A percentile compares a stretch with the other conserved stretches of the same genome.
Conservation (phyloP, 1,140 invertebrate species). For the Sycophaga agraensis region DNA sequence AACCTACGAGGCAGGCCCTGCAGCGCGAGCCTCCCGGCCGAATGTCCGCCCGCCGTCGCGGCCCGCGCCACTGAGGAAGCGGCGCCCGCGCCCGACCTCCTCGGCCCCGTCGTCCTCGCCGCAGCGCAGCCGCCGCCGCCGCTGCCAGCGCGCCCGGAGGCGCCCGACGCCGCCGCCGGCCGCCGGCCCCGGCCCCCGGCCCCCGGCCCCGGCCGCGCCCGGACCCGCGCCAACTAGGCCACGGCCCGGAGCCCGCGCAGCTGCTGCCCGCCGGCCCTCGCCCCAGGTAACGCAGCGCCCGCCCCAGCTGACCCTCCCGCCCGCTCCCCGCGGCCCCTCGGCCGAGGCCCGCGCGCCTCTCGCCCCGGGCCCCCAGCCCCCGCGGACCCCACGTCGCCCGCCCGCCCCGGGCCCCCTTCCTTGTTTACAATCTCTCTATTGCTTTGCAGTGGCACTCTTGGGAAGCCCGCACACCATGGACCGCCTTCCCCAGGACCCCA, state of each 20-base stretch:
- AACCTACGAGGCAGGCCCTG: background rate
- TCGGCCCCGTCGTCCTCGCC: background rate
- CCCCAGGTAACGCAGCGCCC: background rate
- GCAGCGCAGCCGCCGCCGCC: background rate
- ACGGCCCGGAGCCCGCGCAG: background rate
- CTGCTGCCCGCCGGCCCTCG: background rate
- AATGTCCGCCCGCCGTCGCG: constrained; percentile 1
- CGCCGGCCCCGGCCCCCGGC: background rate
- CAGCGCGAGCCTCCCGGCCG: background rate
- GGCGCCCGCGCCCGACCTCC: background rate
- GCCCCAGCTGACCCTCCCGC: background rate
- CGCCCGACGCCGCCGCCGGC: background rate
- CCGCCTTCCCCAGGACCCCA: constrained; percentile 51
- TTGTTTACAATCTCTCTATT: background rate
- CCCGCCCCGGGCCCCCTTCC: background rate
- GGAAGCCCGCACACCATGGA: constrained; percentile 41
- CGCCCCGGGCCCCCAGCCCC: background rate
- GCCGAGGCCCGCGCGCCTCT: background rate
- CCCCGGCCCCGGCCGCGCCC: background rate
- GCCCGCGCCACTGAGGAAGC: background rate
- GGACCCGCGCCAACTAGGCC: background rate
- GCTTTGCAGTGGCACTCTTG: constrained; percentile 12
- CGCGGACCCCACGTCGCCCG: too few relatives aligned
- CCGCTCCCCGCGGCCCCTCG: background rate
- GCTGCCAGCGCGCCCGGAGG: background rate